Conservation (phyloP, 2,113 vertebrate species). For the Ammodramus savannarum region DNA sequence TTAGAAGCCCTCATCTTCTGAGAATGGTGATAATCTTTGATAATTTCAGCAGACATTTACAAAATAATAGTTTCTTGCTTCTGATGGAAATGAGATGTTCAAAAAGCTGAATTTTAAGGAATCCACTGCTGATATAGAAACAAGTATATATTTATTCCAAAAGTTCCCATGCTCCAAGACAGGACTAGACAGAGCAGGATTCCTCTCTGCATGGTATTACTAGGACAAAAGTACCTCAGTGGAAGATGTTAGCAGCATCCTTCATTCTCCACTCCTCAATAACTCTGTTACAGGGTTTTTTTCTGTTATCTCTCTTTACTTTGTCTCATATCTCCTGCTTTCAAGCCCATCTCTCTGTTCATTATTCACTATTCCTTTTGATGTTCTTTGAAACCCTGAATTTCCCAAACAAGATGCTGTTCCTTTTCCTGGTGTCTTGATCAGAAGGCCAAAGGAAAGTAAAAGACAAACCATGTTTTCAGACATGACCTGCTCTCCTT, state of each 20-base stretch:
- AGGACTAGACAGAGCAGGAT: background rate
- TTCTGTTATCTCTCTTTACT: background rate
- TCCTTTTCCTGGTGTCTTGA: background rate
- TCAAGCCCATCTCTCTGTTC: background rate
- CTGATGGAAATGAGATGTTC: background rate
- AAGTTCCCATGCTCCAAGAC: background rate
- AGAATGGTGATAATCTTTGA: background rate
- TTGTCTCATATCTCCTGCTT: background rate
- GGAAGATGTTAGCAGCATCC: background rate
- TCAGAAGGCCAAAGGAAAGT: background rate
- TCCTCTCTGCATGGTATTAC: background rate
- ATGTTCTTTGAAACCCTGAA: background rate
- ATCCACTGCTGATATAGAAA: background rate
- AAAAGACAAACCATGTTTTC: background rate
- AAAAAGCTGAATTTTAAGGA: background rate
- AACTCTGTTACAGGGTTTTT: fast-evolving
- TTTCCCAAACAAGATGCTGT: background rate
- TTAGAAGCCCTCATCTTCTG: background rate
- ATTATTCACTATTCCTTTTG: conserved; percentile 14
- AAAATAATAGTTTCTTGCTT: background rate
- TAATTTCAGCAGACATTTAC: conserved; percentile 16
- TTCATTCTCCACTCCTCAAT: background rate
- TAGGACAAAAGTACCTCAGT: background rate
- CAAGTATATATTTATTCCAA: background rate
- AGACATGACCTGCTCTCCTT: background rate